These are phyloP conservation scores for Plutella xylostella DNA, from an alignment of 2,888 invertebrate genomes.

Conservation along the genomic window DNA sequence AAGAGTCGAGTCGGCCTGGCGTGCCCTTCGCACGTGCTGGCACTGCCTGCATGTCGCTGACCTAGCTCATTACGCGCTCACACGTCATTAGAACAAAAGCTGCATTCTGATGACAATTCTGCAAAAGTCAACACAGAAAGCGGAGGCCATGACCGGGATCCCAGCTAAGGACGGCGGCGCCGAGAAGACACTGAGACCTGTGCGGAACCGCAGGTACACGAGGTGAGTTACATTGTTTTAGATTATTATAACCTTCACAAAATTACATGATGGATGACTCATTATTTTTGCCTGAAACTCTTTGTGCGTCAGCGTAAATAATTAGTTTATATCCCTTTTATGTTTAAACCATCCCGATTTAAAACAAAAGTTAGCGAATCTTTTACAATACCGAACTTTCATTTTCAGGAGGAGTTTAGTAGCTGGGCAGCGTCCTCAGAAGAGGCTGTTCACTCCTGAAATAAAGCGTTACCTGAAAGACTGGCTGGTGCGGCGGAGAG, in stretches of 20 bases:
- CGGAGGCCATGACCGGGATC: conserved; percentile 41
- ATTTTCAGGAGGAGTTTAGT: conserved; percentile 64
- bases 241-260: conserved; percentile 45
- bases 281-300: no score
- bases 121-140: conserved; percentile 34
- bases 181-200: conserved; percentile 71
- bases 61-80: neutral
- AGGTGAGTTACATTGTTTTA: conserved; percentile 60
- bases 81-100: neutral
- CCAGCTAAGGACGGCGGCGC: conserved; percentile 48
- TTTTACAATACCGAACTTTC: neutral
- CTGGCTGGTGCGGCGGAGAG: conserved; percentile 80
- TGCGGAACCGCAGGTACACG: conserved; percentile 78
- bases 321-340: no score
- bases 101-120: conserved; percentile 51
- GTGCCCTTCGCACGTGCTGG: conserved; percentile 58
- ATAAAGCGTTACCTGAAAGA: conserved; percentile 82
- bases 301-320: conserved; percentile 50
- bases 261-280: conserved; percentile 39
- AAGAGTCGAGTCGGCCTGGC: conserved; percentile 53
- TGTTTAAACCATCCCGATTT: no score
- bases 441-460: conserved; percentile 82
- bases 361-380: no score
- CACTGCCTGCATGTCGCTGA: conserved; percentile 14
- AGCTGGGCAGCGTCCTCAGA: conserved; percentile 74